phyloP scores from a whole-genome alignment of 2,888 invertebrate genomes.

The Callinectes sapidus region DNA sequence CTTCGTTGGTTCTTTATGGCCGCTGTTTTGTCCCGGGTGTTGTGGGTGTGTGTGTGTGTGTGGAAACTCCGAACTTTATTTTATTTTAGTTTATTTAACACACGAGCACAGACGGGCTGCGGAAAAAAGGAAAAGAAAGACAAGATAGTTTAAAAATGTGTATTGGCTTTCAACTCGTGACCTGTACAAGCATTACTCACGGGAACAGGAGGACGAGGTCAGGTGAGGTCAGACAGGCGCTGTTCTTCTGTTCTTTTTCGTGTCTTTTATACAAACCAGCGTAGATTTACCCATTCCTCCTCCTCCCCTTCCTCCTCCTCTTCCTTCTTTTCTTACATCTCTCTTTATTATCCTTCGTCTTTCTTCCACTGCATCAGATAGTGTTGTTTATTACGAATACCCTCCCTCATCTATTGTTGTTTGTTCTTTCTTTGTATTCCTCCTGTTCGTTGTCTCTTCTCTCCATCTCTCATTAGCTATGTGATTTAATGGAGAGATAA shows the following conservation, averaged over 20 bases:
- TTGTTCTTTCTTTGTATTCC: no score
- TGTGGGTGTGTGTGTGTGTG: neutral
- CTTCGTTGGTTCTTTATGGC: neutral
- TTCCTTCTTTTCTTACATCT: neutral
- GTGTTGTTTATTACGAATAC: no score
- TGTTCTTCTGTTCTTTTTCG: neutral
- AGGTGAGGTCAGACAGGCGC: neutral
- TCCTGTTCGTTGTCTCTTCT: neutral
- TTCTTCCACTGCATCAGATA: neutral
- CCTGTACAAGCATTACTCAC: neutral
- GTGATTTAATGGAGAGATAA: neutral
- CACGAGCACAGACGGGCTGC: neutral
- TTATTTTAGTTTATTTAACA: neutral
- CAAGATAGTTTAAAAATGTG: constrained; percentile 7
- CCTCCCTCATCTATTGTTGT: no score
- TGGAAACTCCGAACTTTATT: neutral
- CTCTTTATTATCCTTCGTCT: neutral
- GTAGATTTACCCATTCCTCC: neutral
- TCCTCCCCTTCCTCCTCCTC: constrained; percentile 22
- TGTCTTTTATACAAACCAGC: neutral
- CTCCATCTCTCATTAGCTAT: neutral
- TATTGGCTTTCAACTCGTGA: neutral
- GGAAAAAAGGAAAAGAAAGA: neutral
- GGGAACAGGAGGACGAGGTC: neutral
- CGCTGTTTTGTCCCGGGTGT: neutral